These are phyloP conservation scores for Acheta domesticus DNA, from an alignment of 2,888 invertebrate species.

Conservation along the genomic window DNA sequence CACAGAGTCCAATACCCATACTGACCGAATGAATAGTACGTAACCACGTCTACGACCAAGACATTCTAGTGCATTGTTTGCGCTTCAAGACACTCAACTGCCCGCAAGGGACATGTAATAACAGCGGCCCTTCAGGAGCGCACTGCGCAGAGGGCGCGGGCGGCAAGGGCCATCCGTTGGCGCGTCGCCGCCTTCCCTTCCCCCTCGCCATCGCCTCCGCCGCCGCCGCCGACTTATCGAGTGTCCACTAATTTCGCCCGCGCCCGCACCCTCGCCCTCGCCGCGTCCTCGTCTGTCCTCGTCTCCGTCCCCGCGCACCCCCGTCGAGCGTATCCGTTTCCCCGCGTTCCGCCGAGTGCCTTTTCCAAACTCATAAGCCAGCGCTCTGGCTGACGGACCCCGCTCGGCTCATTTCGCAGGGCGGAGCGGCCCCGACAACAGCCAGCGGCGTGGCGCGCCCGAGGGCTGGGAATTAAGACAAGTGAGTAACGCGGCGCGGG, in stretches of 20 bases:
- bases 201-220: background rate
- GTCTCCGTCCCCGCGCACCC: background rate
- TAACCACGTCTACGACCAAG: no score
- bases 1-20: no score
- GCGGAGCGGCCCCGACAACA: background rate
- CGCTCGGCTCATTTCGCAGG: background rate
- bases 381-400: background rate
- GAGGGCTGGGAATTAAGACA: background rate
- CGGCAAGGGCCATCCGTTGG: no score
- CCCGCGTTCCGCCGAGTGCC: background rate
- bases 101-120: no score
- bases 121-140: no score
- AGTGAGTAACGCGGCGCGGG: conserved; percentile 9
- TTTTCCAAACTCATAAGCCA: conserved; percentile 7
- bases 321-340: background rate
- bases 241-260: background rate
- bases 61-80: no score
- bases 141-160: no score
- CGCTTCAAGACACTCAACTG: no score
- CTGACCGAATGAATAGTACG: no score
- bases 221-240: background rate
- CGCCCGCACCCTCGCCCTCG: background rate
- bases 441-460: background rate
- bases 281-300: background rate
- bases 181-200: background rate